Conservation (phyloP, 2,888 invertebrate genomes). For the Leptopilina drosophilae region DNA sequence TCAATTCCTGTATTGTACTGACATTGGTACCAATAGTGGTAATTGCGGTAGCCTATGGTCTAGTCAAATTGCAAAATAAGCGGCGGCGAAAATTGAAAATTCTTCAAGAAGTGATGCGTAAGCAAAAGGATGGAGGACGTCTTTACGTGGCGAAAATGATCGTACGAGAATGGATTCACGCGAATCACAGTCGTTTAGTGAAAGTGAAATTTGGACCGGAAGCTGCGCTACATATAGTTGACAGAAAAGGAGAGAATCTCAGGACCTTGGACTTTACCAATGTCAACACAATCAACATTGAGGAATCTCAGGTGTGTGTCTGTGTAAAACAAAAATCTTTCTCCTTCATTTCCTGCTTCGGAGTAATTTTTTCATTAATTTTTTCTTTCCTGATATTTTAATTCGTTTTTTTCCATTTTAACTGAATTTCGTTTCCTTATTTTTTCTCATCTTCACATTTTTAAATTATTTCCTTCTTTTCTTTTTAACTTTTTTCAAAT, state of each 20-base stretch:
- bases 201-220: constrained; percentile 95
- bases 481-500: no score
- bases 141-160: constrained; percentile 93
- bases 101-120: constrained; percentile 86
- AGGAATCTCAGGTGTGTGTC: constrained; percentile 90
- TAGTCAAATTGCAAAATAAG: constrained; percentile 94
- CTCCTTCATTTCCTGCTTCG: not conserved
- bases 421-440: not conserved
- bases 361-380: no score
- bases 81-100: constrained; percentile 88
- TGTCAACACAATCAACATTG: constrained; percentile 88
- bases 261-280: constrained; percentile 88
- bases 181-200: constrained; percentile 92
- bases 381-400: not conserved
- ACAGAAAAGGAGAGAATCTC: constrained; percentile 94
- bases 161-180: constrained; percentile 96
- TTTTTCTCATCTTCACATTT: no score
- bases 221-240: constrained; percentile 90
- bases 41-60: constrained; percentile 94
- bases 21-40: constrained; percentile 95
- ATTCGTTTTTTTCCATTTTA: not conserved
- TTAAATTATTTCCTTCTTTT: no score
- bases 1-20: constrained; percentile 94
- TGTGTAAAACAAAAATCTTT: constrained; percentile 53
- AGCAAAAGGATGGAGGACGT: constrained; percentile 78